Percentiles rank a stretch among this genome's conserved stretches.
phyloP scores from a whole-genome alignment of 2,888 invertebrate species.

The Sisyra terminalis region DNA sequence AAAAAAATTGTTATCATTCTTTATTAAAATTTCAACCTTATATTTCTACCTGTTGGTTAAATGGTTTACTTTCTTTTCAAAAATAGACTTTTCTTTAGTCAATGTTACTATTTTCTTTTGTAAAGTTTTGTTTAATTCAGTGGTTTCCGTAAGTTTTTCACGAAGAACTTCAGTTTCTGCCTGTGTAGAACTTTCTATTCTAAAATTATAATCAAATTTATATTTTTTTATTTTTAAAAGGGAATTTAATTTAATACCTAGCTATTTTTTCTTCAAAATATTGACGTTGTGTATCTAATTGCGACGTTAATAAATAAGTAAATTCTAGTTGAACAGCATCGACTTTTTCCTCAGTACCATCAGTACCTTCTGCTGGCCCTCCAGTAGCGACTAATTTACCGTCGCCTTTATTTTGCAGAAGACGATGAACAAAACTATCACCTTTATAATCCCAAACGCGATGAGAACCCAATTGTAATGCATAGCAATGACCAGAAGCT shows the following conservation, averaged over 20 bases:
- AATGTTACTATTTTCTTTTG: slow-evolving; percentile 34
- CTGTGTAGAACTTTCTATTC: slow-evolving; percentile 23
- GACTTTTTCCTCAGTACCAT: slow-evolving; percentile 59
- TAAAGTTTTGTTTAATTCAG: slow-evolving; percentile 31
- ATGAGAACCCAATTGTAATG: slow-evolving; percentile 89
- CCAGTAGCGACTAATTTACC: slow-evolving; percentile 82
- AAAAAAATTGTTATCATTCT: not conserved
- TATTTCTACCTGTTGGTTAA: slow-evolving; percentile 37
- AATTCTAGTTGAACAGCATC: slow-evolving; percentile 94
- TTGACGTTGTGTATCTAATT: slow-evolving; percentile 82
- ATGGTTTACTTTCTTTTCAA: slow-evolving; percentile 54
- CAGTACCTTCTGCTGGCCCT: slow-evolving; percentile 42
- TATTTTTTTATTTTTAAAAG: not conserved
- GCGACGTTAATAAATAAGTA: slow-evolving; percentile 87
- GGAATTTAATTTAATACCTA: slow-evolving; percentile 20
- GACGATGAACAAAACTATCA: slow-evolving; percentile 88
- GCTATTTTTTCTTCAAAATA: slow-evolving; percentile 75
- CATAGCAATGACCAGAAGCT: slow-evolving; percentile 92
- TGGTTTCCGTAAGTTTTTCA: slow-evolving; percentile 25
- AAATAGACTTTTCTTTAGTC: slow-evolving; percentile 43
- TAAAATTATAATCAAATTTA: slow-evolving; percentile 11
- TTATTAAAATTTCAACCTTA: no score
- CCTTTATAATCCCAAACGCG: slow-evolving; percentile 99
- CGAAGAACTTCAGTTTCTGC: slow-evolving; percentile 38
- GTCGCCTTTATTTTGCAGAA: slow-evolving; percentile 92